These are phyloP conservation scores for Tiphia femorata DNA, from an alignment of 2,888 invertebrate species.

Conservation along the genomic window DNA sequence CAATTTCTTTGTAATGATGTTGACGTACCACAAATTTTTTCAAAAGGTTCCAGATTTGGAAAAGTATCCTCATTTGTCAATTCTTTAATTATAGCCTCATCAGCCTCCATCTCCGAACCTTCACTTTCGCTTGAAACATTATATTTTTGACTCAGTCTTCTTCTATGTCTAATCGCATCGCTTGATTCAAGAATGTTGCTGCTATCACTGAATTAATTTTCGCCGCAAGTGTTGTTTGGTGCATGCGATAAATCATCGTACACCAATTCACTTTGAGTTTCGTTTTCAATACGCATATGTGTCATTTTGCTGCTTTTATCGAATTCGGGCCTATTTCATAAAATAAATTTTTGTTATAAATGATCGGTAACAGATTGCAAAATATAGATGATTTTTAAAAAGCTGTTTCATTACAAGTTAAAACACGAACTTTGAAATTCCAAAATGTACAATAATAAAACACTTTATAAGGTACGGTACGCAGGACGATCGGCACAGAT, in stretches of 20 bases:
- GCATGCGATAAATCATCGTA: conserved; percentile 8
- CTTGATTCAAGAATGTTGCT: conserved; percentile 13
- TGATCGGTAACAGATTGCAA: conserved; percentile 10
- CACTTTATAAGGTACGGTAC: conserved; percentile 16
- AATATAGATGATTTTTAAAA: conserved; percentile 10
- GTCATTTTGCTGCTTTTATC: conserved; percentile 15
- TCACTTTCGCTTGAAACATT: conserved; percentile 20
- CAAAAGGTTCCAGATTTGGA: conserved; percentile 15
- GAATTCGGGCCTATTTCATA: conserved; percentile 9
- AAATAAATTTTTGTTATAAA: conserved; percentile 13
- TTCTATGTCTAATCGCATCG: conserved; percentile 16
- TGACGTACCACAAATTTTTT: conserved; percentile 19
- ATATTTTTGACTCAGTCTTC: conserved; percentile 15
- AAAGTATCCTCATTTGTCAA: conserved; percentile 16
- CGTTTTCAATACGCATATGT: conserved; percentile 6
- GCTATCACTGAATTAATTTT: conserved; percentile 12
- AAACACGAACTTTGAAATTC: conserved; percentile 7
- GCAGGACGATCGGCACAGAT: conserved; percentile 16
- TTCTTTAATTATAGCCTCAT: conserved; percentile 20
- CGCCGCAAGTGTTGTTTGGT: conserved; percentile 5
- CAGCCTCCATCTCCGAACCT: conserved; percentile 17
- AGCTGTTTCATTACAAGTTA: conserved; percentile 12
- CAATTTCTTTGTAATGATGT: conserved; percentile 16
- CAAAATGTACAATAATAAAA: conserved; percentile 7
- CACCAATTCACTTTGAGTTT: conserved; percentile 11